Conservation (phyloP, 1,140 invertebrate species). For the Sitophilus oryzae region DNA sequence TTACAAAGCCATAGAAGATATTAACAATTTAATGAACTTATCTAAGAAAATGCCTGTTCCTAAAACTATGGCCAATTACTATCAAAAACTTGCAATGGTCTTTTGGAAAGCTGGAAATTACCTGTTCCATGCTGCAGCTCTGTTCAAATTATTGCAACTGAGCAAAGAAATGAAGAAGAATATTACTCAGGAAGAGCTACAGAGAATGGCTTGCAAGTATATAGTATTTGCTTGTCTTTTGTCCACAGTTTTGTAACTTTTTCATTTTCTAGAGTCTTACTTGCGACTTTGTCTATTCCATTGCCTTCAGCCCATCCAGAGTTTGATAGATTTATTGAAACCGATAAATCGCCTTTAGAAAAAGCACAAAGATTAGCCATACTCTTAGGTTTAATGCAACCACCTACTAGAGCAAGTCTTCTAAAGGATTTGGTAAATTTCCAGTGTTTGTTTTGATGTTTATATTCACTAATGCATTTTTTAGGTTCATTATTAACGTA, state of each 20-base stretch:
- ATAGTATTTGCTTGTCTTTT: background rate
- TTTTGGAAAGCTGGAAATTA: conserved; percentile 99
- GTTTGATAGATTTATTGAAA: conserved; percentile 94
- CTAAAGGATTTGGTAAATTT: conserved; percentile 77
- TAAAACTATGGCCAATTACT: conserved; percentile 97
- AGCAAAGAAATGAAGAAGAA: conserved; percentile 97
- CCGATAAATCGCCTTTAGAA: conserved; percentile 90
- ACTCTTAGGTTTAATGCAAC: conserved; percentile 79
- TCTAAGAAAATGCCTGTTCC: conserved; percentile 95
- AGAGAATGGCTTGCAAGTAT: conserved; percentile 55
- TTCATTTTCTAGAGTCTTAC: conserved; percentile 71
- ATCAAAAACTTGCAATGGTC: conserved; percentile 94
- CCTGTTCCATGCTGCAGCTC: conserved; percentile 94
- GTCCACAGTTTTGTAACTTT: background rate
- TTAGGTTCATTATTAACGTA: conserved; percentile 72
- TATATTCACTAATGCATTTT: conserved; percentile 6
- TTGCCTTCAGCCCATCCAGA: conserved; percentile 91
- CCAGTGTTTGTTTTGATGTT: conserved; percentile 43
- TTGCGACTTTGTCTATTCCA: conserved; percentile 90
- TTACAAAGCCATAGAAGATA: conserved; percentile 97
- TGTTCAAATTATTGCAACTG: conserved; percentile 89
- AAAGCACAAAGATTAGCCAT: conserved; percentile 89
- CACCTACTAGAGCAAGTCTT: conserved; percentile 80
- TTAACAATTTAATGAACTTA: conserved; percentile 91
- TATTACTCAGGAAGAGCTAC: conserved; percentile 83